These are phyloP conservation scores for Todiramphus saurophagus DNA, from an alignment of 2,113 vertebrate genomes.

Conservation along the genomic window DNA sequence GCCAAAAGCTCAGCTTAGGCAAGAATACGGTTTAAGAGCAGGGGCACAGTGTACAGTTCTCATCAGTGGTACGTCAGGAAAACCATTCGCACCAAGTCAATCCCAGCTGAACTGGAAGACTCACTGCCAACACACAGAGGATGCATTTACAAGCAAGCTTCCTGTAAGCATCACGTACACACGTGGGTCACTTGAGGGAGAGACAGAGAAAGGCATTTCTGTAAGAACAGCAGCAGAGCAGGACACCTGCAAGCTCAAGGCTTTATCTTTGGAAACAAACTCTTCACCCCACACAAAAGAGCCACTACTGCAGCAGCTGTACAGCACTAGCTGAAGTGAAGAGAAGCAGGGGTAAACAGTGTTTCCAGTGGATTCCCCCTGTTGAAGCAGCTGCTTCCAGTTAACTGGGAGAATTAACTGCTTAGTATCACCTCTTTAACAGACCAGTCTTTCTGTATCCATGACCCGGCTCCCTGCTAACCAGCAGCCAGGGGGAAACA, in stretches of 20 bases:
- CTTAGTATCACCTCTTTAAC: not conserved
- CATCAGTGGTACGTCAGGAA: not conserved
- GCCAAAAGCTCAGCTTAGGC: not conserved
- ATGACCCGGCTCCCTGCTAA: not conserved
- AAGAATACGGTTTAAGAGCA: not conserved
- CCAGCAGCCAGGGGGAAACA: not conserved
- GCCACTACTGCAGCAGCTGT: not conserved
- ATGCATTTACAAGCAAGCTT: not conserved
- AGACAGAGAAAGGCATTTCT: not conserved
- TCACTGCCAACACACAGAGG: not conserved
- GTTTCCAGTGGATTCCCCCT: not conserved
- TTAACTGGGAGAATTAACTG: not conserved
- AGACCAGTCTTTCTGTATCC: not conserved
- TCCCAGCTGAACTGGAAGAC: not conserved
- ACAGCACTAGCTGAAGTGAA: not conserved
- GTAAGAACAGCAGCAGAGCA: not conserved
- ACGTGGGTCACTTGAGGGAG: not conserved
- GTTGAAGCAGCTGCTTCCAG: not conserved
- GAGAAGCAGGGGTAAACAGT: not conserved
- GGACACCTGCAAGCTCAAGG: not conserved
- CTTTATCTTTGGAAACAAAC: not conserved
- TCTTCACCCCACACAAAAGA: not conserved
- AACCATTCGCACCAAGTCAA: not conserved
- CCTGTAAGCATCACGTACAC: not conserved
- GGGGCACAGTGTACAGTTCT: not conserved